Evolutionary conservation across 2,888 invertebrate genomes (phyloP).

Genomic region (Gryllus longicercus): DNA sequence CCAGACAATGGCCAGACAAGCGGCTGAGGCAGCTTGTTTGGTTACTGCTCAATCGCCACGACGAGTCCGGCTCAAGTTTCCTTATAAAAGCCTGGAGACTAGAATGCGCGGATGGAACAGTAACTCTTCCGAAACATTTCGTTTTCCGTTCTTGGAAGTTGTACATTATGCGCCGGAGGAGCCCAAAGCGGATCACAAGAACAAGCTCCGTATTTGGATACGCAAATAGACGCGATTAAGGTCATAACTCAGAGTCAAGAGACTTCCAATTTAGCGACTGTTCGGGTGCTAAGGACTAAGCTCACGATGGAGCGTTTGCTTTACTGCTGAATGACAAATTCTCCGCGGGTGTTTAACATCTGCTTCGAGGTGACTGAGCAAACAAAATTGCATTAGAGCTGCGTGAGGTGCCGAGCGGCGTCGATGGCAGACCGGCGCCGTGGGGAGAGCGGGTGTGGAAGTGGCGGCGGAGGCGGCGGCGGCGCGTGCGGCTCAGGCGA

Average conservation of each 20-base stretch:
- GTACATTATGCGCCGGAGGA: background rate
- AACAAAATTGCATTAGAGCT: slow-evolving; percentile 6
- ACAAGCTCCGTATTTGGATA: background rate
- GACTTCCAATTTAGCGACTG: background rate
- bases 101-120: background rate
- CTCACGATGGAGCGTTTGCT: slow-evolving; percentile 17
- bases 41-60: background rate
- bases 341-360: background rate
- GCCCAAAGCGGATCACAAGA: background rate
- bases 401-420: background rate
- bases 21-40: background rate
- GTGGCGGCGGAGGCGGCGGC: too few relatives aligned
- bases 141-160: too few relatives aligned
- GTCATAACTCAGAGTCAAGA: background rate
- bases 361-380: slow-evolving; percentile 17
- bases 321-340: too few relatives aligned
- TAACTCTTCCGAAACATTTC: background rate
- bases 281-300: background rate
- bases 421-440: too few relatives aligned
- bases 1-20: background rate
- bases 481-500: too few relatives aligned
- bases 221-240: background rate
- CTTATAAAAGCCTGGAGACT: background rate
- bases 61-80: background rate
- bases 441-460: too few relatives aligned